Conservation (phyloP, 2,797 vertebrate genomes). For the Pseudochromis fuscus region DNA sequence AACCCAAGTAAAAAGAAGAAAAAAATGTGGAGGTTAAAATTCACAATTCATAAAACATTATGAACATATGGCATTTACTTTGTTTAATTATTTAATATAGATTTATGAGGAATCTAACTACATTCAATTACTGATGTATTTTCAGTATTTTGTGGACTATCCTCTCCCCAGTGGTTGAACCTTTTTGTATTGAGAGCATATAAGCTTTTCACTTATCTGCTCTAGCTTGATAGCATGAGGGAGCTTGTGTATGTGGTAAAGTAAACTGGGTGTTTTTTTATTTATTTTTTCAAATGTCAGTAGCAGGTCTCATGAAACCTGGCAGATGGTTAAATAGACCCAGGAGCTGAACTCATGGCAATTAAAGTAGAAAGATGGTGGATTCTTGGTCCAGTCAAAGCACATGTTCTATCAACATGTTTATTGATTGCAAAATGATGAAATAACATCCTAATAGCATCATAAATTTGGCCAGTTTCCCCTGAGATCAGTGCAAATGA, state of each 20-base stretch:
- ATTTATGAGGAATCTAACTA: too few relatives aligned
- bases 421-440: neutral
- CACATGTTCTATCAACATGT: neutral
- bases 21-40: too few relatives aligned
- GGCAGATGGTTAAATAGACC: slow-evolving; percentile 38
- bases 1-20: neutral
- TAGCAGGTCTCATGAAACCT: slow-evolving; percentile 9
- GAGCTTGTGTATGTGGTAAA: slow-evolving; percentile 16
- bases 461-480: neutral
- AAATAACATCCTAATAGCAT: too few relatives aligned
- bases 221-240: slow-evolving; percentile 15
- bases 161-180: neutral
- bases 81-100: neutral
- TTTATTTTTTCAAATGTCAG: slow-evolving; percentile 55
- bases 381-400: slow-evolving; percentile 1
- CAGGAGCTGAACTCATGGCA: slow-evolving; percentile 20
- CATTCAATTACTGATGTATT: neutral
- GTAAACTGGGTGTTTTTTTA: slow-evolving; percentile 30
- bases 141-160: neutral
- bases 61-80: too few relatives aligned
- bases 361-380: slow-evolving; percentile 3
- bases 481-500: neutral
- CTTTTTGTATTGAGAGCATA: slow-evolving; percentile 17
- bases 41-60: too few relatives aligned
- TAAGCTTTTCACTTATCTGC: neutral